Base-by-base conservation (phyloP, 2,113 vertebrate genomes). In the Nerophis lumbriciformis region DNA sequence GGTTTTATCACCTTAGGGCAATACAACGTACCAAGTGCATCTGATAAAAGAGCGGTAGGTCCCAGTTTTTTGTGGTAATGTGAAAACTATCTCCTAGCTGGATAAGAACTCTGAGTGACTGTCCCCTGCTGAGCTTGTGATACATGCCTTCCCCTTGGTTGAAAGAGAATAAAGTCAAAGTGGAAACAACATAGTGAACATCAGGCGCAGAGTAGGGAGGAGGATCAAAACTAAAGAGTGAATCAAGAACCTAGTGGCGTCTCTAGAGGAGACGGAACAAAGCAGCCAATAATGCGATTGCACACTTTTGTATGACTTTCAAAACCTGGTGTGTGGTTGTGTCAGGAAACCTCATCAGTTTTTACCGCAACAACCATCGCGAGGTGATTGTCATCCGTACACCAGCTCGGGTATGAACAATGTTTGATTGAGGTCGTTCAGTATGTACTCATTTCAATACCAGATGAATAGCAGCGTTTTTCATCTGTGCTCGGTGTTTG, bases 401-500 rank as follows among this genome's bases (percentile, higher is more conserved):
- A 16, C 35, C 8, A 19, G 49, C 11, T 79, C 53, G 59, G 66
- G 16, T 1, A 0, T 53, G 59, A 76, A 71, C 37, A 12, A 56
- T 53, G 54, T 59, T 63, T 55, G 74, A 42, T 48, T 63, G 65
- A 75, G 72, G 74, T 78, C 67, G 71, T 45, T 50, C 38, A 4
- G 50, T 58, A 47, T 65, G 51, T 8, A 53, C 59, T 68, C 71
- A 49, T 70, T 75, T 73, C 63, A 67, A 59, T 65, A 21, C 10
- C 61, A 54, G 73, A 71, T 78, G 69, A 83, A 80, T 80, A 74
- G 72, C 58, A 28, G 75, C 75, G 65, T 62, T 63, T 71, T 82
- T 84, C 63, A 85, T 83, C 79, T 72, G 71, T 16, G 50, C 65
- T 60, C 56, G 9, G 57, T 68, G 78, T 77, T 85, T 79, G 81